These are phyloP conservation scores for Trisateles emortualis DNA, from an alignment of 2,888 invertebrate genomes.

Conservation along the genomic window DNA sequence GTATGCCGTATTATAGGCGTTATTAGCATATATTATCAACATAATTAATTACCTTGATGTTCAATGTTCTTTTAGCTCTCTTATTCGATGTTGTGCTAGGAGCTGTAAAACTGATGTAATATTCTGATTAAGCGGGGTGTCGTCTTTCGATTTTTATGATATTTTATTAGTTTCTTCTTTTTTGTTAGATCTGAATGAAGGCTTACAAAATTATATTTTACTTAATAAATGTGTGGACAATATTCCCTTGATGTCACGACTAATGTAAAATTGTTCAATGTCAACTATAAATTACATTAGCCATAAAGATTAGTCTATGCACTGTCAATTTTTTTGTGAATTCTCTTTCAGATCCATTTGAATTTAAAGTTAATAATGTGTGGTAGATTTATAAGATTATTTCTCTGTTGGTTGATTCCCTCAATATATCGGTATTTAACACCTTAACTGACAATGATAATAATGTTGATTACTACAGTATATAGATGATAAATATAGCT, in stretches of 20 bases:
- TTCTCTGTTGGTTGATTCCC: constrained; percentile 64
- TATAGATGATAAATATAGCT: constrained; percentile 17
- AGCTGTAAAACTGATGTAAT: constrained; percentile 54
- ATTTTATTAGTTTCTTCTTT: constrained; percentile 63
- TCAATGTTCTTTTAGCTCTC: constrained; percentile 50
- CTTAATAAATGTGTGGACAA: constrained; percentile 42
- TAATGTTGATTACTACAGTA: constrained; percentile 10
- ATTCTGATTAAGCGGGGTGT: constrained; percentile 50
- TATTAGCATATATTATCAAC: constrained; percentile 34
- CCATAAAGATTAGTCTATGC: constrained; percentile 41
- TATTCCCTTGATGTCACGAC: constrained; percentile 36
- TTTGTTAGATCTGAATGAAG: constrained; percentile 79
- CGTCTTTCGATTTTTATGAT: constrained; percentile 55
- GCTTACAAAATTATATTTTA: constrained; percentile 65
- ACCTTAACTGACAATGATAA: constrained; percentile 2
- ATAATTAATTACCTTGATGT: constrained; percentile 40
- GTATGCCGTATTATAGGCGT: constrained; percentile 38
- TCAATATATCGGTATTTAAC: constrained; percentile 5
- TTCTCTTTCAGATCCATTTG: constrained; percentile 80
- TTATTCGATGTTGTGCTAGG: constrained; percentile 56
- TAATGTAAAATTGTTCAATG: constrained; percentile 39
- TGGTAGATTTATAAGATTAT: constrained; percentile 67
- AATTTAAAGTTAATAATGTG: constrained; percentile 67
- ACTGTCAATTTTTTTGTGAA: constrained; percentile 66
- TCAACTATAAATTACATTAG: constrained; percentile 36